A percentile compares a stretch with the other conserved stretches of the same genome.
Conservation (phyloP, 2,797 vertebrate species). For the Carapus acus region DNA sequence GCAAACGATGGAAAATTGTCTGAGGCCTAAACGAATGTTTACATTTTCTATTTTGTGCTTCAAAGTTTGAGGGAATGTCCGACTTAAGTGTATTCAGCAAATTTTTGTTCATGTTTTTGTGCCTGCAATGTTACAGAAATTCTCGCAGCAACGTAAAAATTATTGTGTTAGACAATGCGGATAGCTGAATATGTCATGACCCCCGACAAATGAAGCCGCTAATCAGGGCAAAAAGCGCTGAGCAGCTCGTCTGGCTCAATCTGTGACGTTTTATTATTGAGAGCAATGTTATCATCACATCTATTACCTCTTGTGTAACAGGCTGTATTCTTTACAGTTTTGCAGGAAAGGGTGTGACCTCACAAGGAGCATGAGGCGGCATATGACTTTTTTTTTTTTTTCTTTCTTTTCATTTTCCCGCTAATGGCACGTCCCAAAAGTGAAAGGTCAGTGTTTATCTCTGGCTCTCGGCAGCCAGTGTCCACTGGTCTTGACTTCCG, state of each 20-base stretch:
- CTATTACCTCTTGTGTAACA: slow-evolving; percentile 34
- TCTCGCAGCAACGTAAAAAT: slow-evolving; percentile 7
- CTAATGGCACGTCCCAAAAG: too few relatives aligned
- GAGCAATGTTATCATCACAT: slow-evolving; percentile 17
- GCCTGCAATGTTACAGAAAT: slow-evolving; percentile 29
- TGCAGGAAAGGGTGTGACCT: slow-evolving; percentile 13
- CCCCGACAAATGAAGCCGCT: background rate
- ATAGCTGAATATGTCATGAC: slow-evolving; percentile 22
- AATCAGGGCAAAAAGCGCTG: background rate
- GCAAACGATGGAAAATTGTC: slow-evolving; percentile 34
- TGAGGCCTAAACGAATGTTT: slow-evolving; percentile 50
- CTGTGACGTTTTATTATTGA: slow-evolving; percentile 24
- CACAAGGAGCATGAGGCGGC: background rate
- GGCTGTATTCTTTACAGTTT: slow-evolving; percentile 2
- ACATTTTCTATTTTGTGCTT: slow-evolving; percentile 42
- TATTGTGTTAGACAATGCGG: slow-evolving; percentile 7
- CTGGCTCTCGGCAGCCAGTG: too few relatives aligned
- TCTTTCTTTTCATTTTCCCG: too few relatives aligned
- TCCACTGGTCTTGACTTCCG: too few relatives aligned
- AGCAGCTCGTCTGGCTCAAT: slow-evolving; percentile 4
- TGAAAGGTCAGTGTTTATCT: too few relatives aligned
- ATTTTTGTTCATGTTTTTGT: slow-evolving; percentile 34
- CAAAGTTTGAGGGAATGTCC: slow-evolving; percentile 4
- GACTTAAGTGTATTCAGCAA: slow-evolving; percentile 8
- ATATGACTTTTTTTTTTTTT: background rate